A percentile compares a stretch with the other conserved stretches of the same genome.
These are phyloP conservation scores for Lasioglossum lativentre DNA, from an alignment of 2,888 invertebrate species.

Conservation along the genomic window DNA sequence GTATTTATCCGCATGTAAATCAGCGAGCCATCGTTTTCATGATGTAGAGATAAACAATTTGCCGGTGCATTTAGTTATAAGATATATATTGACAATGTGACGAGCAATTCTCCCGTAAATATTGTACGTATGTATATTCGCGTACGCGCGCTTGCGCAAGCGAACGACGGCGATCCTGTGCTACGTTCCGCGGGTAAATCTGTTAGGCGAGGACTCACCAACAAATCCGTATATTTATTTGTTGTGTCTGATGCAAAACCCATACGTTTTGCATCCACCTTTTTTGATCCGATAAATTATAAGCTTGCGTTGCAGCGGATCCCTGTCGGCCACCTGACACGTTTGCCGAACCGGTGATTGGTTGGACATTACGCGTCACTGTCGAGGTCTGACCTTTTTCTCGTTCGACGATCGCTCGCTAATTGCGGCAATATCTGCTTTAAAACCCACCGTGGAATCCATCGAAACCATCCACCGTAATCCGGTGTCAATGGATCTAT, in stretches of 20 bases:
- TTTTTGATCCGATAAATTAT: slow-evolving; percentile 84
- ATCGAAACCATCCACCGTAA: neutral
- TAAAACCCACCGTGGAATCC: slow-evolving; percentile 6
- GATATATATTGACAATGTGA: slow-evolving; percentile 47
- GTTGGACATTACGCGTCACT: slow-evolving; percentile 65
- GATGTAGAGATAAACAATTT: slow-evolving; percentile 41
- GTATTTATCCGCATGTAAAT: slow-evolving; percentile 32
- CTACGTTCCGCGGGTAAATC: slow-evolving; percentile 66
- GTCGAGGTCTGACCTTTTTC: slow-evolving; percentile 49
- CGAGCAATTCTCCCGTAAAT: slow-evolving; percentile 38
- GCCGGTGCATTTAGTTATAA: slow-evolving; percentile 44
- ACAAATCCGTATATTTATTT: slow-evolving; percentile 82
- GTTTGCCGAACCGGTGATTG: slow-evolving; percentile 74
- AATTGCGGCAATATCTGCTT: slow-evolving; percentile 3
- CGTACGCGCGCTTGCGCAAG: slow-evolving; percentile 22
- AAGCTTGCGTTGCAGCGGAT: slow-evolving; percentile 77
- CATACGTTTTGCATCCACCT: slow-evolving; percentile 80
- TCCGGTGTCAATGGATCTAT: neutral
- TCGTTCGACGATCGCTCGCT: neutral
- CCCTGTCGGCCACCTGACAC: slow-evolving; percentile 74
- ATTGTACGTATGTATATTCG: slow-evolving; percentile 4
- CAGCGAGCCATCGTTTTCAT: slow-evolving; percentile 28
- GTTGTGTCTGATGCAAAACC: slow-evolving; percentile 80
- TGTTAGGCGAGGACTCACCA: slow-evolving; percentile 69
- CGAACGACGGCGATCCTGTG: slow-evolving; percentile 53